Percentiles rank a stretch among this genome's conserved stretches.
phyloP scores from a whole-genome alignment of 2,797 vertebrate genomes.

The Myotis planiceps region DNA sequence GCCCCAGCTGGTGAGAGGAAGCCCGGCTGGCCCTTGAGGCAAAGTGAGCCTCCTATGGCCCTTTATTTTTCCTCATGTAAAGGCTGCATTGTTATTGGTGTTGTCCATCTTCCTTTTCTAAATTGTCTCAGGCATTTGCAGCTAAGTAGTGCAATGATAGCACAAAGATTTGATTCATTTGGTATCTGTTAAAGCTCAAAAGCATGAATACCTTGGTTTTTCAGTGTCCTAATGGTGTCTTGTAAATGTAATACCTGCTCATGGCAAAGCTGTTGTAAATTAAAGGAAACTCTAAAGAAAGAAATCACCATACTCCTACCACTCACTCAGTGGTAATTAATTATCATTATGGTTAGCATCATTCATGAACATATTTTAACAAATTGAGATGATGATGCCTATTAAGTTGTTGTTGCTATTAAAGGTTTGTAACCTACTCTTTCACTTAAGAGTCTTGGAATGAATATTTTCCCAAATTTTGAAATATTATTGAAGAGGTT shows the following conservation, averaged over 20 bases:
- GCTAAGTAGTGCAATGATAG: background rate
- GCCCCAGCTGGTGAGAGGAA: background rate
- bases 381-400: background rate
- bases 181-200: background rate
- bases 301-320: background rate
- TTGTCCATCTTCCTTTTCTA: background rate
- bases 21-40: background rate
- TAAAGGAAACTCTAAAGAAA: background rate
- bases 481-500: background rate
- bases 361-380: background rate
- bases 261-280: background rate
- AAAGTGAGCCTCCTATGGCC: background rate
- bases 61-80: background rate
- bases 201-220: background rate
- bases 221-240: background rate
- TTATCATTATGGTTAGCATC: background rate
- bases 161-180: background rate
- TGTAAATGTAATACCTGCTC: background rate
- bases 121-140: background rate
- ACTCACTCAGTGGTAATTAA: background rate
- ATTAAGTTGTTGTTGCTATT: background rate
- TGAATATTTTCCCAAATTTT: background rate
- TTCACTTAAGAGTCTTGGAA: background rate
- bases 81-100: background rate
- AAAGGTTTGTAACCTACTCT: slow-evolving; percentile 8